phyloP scores from a whole-genome alignment of 2,888 invertebrate genomes.

The Autographa pulchrina region DNA sequence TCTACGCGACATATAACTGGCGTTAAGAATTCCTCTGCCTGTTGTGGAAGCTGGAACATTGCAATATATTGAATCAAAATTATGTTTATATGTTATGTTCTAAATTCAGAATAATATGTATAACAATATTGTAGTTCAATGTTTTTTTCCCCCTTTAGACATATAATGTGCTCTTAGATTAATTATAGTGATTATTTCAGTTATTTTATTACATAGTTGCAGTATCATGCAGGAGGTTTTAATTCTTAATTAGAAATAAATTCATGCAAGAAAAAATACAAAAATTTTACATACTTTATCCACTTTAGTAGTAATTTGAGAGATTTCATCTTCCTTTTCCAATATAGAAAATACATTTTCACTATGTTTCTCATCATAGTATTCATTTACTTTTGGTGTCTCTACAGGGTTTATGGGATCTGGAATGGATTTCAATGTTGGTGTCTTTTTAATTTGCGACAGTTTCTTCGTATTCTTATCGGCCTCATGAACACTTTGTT shows the following conservation, averaged over 20 bases:
- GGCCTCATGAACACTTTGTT: constrained; percentile 21
- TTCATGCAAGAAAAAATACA: not conserved
- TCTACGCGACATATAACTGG: constrained; percentile 66
- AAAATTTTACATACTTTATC: constrained; percentile 61
- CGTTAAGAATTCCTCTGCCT: constrained; percentile 70
- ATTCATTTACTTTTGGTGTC: constrained; percentile 45
- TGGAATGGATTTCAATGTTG: constrained; percentile 40
- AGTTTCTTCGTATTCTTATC: constrained; percentile 24
- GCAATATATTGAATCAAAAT: not conserved
- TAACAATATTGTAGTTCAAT: no score
- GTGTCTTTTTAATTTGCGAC: constrained; percentile 51
- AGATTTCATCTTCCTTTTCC: constrained; percentile 70
- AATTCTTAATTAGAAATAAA: not conserved
- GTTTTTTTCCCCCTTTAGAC: no score
- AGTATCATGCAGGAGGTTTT: not conserved
- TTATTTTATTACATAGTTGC: no score
- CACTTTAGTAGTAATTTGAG: constrained; percentile 41
- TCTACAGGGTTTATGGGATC: constrained; percentile 36
- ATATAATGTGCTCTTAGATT: no score
- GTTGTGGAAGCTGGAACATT: constrained; percentile 55
- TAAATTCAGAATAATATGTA: no score
- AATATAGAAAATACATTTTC: constrained; percentile 81
- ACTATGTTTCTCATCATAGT: constrained; percentile 72
- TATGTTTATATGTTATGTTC: not conserved
- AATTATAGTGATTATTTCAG: no score